Percentiles rank a stretch among this genome's conserved stretches.
Conservation (phyloP, 1,140 invertebrate species). For the Monomorium pharaonis region DNA sequence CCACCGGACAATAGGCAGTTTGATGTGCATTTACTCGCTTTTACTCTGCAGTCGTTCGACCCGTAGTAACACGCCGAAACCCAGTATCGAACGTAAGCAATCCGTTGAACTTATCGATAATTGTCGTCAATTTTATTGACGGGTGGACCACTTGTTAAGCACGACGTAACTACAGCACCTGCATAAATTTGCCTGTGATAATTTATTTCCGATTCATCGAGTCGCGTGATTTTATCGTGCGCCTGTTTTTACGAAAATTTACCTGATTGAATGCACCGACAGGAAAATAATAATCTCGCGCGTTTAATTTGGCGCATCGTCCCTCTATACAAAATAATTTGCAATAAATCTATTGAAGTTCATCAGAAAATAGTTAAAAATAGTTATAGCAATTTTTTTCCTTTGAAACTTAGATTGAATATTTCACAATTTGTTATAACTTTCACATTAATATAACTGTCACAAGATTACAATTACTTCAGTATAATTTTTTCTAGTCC, state of each 20-base stretch:
- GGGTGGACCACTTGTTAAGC: conserved; percentile 5
- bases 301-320: background rate
- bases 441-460: background rate
- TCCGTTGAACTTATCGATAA: conserved; percentile 35
- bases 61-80: conserved; percentile 44
- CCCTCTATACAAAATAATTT: background rate
- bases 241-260: background rate
- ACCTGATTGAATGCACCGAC: background rate
- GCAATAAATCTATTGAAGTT: background rate
- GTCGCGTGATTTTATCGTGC: background rate
- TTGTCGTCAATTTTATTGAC: conserved; percentile 22
- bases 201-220: conserved; percentile 7
- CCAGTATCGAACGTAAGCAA: conserved; percentile 29
- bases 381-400: background rate
- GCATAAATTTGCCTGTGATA: conserved; percentile 12
- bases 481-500: background rate
- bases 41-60: conserved; percentile 48
- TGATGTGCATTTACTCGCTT: conserved; percentile 32
- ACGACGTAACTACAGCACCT: background rate
- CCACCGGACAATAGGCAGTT: conserved; percentile 23
- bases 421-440: background rate
- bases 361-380: background rate
- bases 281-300: conserved; percentile 3
- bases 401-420: background rate
- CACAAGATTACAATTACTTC: too few species aligned